Base-by-base conservation (phyloP, 1,140 invertebrate species). In the Drosophila ironensis region DNA sequence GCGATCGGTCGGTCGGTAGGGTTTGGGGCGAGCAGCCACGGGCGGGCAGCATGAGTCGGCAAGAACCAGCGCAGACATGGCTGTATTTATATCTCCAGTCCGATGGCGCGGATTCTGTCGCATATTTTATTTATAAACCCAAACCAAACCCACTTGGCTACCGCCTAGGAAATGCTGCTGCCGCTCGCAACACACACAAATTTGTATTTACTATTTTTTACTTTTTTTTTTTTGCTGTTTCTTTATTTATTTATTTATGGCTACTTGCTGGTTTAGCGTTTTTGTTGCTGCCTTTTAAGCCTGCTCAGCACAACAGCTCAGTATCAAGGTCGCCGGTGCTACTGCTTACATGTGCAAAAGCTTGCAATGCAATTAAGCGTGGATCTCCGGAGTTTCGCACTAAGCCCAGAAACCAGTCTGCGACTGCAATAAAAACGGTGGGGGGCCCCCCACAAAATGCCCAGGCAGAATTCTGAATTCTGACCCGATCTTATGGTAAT, bases 291-390 rank as follows among this genome's bases (percentile, higher is more conserved):
- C 22, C 16, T 46, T 47, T 60, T 66, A 47, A 77, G 63, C 66
- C 72, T 33, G 75, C 33, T 78, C 75, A 78, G 75, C 75, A 1
- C 6, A 40, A 48, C 6, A 48, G 56, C 64, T 37, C 33, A 37
- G 14, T 59, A 33, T 24, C 77, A 80, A 82, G 77, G 76, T 71
- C 71, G 69, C 25, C n/a, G n/a, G n/a, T n/a, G n/a, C n/a, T n/a
- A n/a, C n/a, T 37, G 64, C 66, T 70, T 59, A 70, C 66, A 51
- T 64, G 59, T 76, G 60, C 67, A 72, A 54, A 57, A 64, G 59
- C 42, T 74, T 41, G 61, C 61, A 60, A 61, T 78, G 73, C 73
- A 77, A 77, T 77, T 72, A 77, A 77, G 45, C 35, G 38, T 45
- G 35, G 45, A 28, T 28, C 33, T 6, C 47, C 3, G 33, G 20